Evolutionary conservation across 2,797 vertebrate species (phyloP), one percentile per base, ranked within the genome.

Genomic region (Nannoperca obscura): DNA sequence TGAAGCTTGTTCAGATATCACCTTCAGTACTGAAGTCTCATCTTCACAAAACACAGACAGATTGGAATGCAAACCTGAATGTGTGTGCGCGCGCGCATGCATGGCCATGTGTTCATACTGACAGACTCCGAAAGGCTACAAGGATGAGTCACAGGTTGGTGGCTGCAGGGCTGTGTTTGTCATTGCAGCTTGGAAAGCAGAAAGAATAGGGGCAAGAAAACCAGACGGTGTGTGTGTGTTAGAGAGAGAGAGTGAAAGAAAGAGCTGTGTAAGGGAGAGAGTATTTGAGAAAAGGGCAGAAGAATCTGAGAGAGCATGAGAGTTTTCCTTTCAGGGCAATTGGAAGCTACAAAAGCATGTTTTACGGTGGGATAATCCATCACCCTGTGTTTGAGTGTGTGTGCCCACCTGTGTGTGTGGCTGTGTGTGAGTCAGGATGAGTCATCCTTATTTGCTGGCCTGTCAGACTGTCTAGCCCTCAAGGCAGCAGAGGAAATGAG

Each of bases 1-100:
- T 90, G 85, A 91, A 89, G 81, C 27, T 83, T 80, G 76, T 88
- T 91, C 87, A 86, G 77, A 76, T 89, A 86, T 90, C 88, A 76
- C 74, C 85, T 71, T 89, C 78, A 68, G 67, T 54, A 64, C 78
- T 15, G 60, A 36, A 81, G 36, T 76, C 75, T 88, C 71, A 34
- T 74, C 83, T 73, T 86, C 62, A 78, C 84, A 82, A 85, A 83
- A 73, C 64, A 62, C 72, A 85, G 79, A 66, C 77, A 32, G 55
- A 67, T 61, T 70, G 88, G 87, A 90, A 91, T 90, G 85, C 66
- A 42, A 52, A 24, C 57, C 27, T 27, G 15, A 17, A 71, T 68
- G 57, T 61, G 46, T 66, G 58, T 15, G 3, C 55, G 24, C 24
- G 24, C 24, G 2, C 24, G 24, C 24, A 27, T 27, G 24, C 24